phyloP scores from a whole-genome alignment of 2,797 vertebrate species.

The Rhyacichthys aspro region DNA sequence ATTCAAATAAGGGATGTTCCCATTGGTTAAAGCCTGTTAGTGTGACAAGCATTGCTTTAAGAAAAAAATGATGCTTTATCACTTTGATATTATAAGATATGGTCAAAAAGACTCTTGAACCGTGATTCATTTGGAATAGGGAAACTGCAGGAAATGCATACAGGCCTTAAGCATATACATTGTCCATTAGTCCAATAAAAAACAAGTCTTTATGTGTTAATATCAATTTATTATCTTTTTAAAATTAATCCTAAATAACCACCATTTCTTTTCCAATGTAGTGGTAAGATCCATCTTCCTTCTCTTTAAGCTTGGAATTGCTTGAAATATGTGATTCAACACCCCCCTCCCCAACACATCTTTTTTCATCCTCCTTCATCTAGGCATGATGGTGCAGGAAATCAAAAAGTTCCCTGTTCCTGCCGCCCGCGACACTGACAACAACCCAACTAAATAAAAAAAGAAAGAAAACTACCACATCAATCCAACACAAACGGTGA shows the following conservation, averaged over 20 bases:
- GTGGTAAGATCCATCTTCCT: constrained; percentile 53
- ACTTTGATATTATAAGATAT: too few species aligned
- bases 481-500: constrained; percentile 40
- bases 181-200: constrained; percentile 38
- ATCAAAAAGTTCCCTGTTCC: constrained; percentile 15
- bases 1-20: too few species aligned
- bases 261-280: constrained; percentile 70
- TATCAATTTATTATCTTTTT: constrained; percentile 84
- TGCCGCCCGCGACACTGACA: constrained; percentile 28
- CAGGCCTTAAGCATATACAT: too few species aligned
- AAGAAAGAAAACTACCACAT: constrained; percentile 50
- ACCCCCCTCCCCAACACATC: constrained; percentile 1
- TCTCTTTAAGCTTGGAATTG: constrained; percentile 59
- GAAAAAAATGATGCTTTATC: too few species aligned
- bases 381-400: constrained; percentile 22
- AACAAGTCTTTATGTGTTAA: constrained; percentile 70
- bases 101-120: too few species aligned
- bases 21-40: too few species aligned
- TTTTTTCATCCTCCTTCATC: constrained; percentile 37
- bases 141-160: too few species aligned
- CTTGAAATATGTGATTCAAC: constrained; percentile 54
- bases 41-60: too few species aligned
- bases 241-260: constrained; percentile 75
- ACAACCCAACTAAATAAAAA: constrained; percentile 38
- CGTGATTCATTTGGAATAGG: too few species aligned